Evolutionary conservation across 2,888 invertebrate species (phyloP).

Genomic region (Xylota sylvarum): DNA sequence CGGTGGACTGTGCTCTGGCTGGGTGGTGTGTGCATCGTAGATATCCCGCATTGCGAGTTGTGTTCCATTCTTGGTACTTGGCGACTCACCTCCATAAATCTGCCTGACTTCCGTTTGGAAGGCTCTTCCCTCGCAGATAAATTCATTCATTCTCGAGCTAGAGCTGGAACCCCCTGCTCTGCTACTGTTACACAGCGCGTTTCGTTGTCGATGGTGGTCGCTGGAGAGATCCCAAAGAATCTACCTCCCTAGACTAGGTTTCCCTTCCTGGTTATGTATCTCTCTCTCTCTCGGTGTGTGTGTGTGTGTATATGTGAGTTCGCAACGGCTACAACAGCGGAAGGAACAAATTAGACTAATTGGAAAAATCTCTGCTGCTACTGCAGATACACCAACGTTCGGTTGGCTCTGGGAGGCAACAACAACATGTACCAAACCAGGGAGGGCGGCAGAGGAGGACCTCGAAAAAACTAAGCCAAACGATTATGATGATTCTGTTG

Average conservation of each 20-base stretch:
- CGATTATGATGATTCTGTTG: conserved; percentile 75
- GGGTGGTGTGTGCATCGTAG: conserved; percentile 27
- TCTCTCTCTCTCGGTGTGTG: not conserved
- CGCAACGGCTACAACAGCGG: conserved; percentile 72
- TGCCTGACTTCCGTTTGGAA: conserved; percentile 50
- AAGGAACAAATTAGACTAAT: conserved; percentile 78
- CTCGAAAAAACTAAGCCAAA: conserved; percentile 70
- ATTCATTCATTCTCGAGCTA: conserved; percentile 40
- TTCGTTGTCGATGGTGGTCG: conserved; percentile 26
- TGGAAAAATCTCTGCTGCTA: conserved; percentile 77
- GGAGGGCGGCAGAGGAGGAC: conserved; percentile 7
- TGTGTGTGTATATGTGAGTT: conserved; percentile 34
- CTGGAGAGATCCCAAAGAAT: conserved; percentile 21
- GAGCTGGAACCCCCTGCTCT: conserved; percentile 2
- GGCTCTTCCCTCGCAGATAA: conserved; percentile 44
- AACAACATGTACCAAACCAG: too few species aligned
- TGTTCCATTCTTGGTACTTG: conserved; percentile 31
- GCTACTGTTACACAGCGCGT: not conserved
- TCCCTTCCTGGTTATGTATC: conserved; percentile 11
- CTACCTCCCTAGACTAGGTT: conserved; percentile 10
- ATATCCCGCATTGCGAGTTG: conserved; percentile 24
- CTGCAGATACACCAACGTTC: conserved; percentile 48
- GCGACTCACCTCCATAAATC: conserved; percentile 56
- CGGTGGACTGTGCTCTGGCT: too few species aligned
- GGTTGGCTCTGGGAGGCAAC: conserved; percentile 8